These are phyloP conservation scores for Crepidodera aurea DNA, from an alignment of 2,888 invertebrate species.

Conservation along the genomic window DNA sequence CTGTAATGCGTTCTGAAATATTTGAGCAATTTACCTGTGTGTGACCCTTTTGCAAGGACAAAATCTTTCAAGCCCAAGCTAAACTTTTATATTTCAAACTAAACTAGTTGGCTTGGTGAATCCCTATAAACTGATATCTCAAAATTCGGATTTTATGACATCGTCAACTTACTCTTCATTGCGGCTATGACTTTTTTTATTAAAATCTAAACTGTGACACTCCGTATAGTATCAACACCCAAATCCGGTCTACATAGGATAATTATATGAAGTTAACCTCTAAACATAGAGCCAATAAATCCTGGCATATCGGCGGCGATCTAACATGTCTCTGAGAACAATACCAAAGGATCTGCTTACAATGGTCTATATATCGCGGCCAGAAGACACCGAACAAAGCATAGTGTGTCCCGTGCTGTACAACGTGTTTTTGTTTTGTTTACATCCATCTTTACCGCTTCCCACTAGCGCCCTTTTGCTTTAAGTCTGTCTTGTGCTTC, in stretches of 20 bases:
- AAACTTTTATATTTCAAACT: too few relatives aligned
- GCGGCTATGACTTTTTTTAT: too few relatives aligned
- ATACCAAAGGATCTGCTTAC: slow-evolving; percentile 55
- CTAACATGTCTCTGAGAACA: slow-evolving; percentile 51
- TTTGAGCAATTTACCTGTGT: too few relatives aligned
- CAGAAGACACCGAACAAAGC: slow-evolving; percentile 24
- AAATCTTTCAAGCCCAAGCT: too few relatives aligned
- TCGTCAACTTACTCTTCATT: too few relatives aligned
- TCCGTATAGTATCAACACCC: slow-evolving; percentile 10
- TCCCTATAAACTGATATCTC: too few relatives aligned
- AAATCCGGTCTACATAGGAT: slow-evolving; percentile 24
- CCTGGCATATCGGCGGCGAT: slow-evolving; percentile 51
- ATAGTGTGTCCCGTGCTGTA: slow-evolving; percentile 13
- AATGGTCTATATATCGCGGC: slow-evolving; percentile 53
- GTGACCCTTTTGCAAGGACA: too few relatives aligned
- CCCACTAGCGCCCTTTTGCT: neutral
- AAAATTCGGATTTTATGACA: too few relatives aligned
- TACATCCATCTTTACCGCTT: slow-evolving; percentile 26
- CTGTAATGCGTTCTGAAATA: too few relatives aligned
- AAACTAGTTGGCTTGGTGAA: too few relatives aligned
- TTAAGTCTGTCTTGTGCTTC: neutral
- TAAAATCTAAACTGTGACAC: neutral
- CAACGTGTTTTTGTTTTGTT: slow-evolving; percentile 32
- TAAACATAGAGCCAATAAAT: slow-evolving; percentile 49
- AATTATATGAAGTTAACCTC: slow-evolving; percentile 33